Percentiles rank a stretch among this genome's conserved stretches.
phyloP scores from a whole-genome alignment of 2,113 vertebrate species.

The Notarius lentiginosus region DNA sequence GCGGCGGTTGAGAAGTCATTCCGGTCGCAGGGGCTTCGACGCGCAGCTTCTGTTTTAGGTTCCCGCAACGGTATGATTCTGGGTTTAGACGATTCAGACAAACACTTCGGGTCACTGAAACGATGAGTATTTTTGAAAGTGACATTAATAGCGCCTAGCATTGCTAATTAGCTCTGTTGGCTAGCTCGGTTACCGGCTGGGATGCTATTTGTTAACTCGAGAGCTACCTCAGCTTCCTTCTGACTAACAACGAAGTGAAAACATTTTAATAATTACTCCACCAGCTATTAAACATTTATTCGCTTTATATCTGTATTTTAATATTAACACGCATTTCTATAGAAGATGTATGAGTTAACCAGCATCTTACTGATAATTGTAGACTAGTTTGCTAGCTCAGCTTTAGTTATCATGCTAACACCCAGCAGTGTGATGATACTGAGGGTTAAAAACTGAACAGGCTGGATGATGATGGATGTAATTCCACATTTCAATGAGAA shows the following conservation, averaged over 20 bases:
- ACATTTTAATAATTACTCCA: not conserved
- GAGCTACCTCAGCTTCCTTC: not conserved
- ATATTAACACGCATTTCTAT: not conserved
- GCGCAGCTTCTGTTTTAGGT: conserved; percentile 3
- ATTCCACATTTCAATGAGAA: not conserved
- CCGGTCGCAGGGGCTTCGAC: not conserved
- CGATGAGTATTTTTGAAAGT: not conserved
- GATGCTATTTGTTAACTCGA: not conserved
- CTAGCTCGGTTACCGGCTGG: not conserved
- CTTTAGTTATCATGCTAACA: not conserved
- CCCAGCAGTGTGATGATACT: not conserved
- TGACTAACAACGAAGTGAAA: not conserved
- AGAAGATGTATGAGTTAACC: not conserved
- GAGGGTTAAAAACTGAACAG: not conserved
- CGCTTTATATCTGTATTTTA: not conserved
- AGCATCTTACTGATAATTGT: not conserved
- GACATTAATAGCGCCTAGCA: not conserved
- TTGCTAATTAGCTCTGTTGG: not conserved
- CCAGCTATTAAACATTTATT: not conserved
- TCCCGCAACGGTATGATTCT: conserved; percentile 29
- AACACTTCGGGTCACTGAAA: not conserved
- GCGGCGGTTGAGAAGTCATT: conserved; percentile 51
- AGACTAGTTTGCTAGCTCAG: not conserved
- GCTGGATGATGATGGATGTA: not conserved
- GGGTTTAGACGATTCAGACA: not conserved